Base-by-base conservation (phyloP, 2,888 invertebrate genomes). In the Scaptomyza cyrtandrae region DNA sequence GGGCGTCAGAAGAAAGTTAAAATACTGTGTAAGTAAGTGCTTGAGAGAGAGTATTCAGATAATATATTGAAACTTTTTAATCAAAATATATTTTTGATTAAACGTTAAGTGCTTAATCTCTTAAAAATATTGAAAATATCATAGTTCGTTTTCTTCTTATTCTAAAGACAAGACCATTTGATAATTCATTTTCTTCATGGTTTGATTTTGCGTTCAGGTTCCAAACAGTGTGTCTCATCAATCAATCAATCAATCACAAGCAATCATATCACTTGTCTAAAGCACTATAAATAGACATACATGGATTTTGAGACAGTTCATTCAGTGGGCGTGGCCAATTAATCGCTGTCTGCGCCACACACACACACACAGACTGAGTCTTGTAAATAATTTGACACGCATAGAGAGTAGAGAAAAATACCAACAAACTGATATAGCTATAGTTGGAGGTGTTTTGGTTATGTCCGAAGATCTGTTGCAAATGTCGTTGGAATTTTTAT, bases 401-500 rank as follows among this genome's bases (percentile, higher is more conserved):
- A 58, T 45, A 31, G 14, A 59, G 35, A 56, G 55, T n/a, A 14
- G 35, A n/a, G 9, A 29, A 37, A 13, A 49, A 46, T 48, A 49
- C 52, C 29, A 53, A 53, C 45, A 43, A 70, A 52, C 50, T 48
- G 46, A 31, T 29, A 14, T 31, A 14, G 29, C 31, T 65, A 45
- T 65, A 43, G 45, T 71, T 59, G 53, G 63, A 82, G 76, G 80
- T 86, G 70, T 67, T 29, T 69, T 52, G 54, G 45, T 64, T 7
- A 27, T 67, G 79, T 60, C 44, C 66, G 50, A 61, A 70, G 77
- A 78, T 63, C 61, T 77, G 60, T 46, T 43, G 67, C 65, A 69
- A 53, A 80, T 78, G 75, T 76, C 78, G 66, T 62, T 78, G 74
- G 74, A 45, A 70, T 70, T 74, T 78, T 61, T 61, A 56, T 64